Conservation (phyloP, 2,113 vertebrate species). For the Excalfactoria chinensis region DNA sequence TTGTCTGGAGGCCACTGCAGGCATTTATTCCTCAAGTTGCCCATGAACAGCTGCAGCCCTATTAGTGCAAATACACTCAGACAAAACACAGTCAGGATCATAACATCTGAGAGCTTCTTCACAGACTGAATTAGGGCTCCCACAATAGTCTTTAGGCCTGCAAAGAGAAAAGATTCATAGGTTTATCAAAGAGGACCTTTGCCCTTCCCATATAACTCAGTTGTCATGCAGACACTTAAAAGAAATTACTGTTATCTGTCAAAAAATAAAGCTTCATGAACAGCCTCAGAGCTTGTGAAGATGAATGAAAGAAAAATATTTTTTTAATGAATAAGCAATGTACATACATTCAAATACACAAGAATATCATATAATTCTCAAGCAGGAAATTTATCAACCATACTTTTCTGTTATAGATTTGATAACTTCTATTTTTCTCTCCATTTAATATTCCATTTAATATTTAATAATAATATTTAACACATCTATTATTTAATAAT, state of each 20-base stretch:
- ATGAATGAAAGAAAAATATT: conserved; percentile 61
- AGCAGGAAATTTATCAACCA: conserved; percentile 50
- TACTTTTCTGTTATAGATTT: background rate
- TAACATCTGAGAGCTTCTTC: conserved; percentile 96
- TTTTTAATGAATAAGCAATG: conserved; percentile 20
- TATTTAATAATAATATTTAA: too few species aligned
- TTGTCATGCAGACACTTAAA: conserved; percentile 65
- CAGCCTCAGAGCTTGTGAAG: conserved; percentile 67
- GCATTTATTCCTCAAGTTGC: conserved; percentile 95
- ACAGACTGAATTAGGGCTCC: conserved; percentile 97
- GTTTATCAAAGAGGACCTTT: background rate
- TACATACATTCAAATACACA: conserved; percentile 21
- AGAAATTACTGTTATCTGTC: conserved; percentile 36
- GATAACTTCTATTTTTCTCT: conserved; percentile 20
- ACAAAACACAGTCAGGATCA: conserved; percentile 98
- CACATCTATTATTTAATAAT: too few species aligned
- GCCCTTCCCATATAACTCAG: background rate
- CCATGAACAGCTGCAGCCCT: conserved; percentile 98
- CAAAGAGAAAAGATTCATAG: conserved; percentile 34
- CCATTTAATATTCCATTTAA: background rate
- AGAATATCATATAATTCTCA: background rate
- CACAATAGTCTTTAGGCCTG: conserved; percentile 96
- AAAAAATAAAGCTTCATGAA: conserved; percentile 61
- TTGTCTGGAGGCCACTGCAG: conserved; percentile 76
- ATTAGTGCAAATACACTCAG: conserved; percentile 97